phyloP scores from a whole-genome alignment of 2,113 vertebrate species.

The Rafetus swinhoei region DNA sequence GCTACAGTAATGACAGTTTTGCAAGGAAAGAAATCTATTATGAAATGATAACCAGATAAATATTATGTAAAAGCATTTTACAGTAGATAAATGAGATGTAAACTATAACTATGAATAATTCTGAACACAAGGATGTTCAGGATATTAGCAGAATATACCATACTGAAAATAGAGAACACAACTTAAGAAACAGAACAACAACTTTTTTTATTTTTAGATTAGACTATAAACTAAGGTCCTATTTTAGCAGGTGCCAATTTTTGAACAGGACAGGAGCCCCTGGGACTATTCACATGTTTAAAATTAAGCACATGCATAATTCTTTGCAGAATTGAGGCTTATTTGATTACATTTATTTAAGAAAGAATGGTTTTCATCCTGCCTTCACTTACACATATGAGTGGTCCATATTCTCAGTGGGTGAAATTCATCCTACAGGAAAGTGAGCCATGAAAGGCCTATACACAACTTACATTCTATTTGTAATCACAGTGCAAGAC shows the following conservation, averaged over 20 bases:
- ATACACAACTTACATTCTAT: not conserved
- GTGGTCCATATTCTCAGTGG: not conserved
- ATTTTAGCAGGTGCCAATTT: not conserved
- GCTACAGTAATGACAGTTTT: not conserved
- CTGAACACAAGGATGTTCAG: not conserved
- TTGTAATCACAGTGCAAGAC: not conserved
- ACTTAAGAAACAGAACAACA: not conserved
- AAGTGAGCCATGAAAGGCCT: not conserved
- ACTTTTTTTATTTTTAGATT: not conserved
- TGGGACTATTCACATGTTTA: not conserved
- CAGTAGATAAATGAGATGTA: conserved; percentile 16
- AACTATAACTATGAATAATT: conserved; percentile 5
- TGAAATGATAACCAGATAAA: conserved; percentile 10
- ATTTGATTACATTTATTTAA: not conserved
- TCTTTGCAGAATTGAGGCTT: not conserved
- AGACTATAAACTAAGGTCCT: not conserved
- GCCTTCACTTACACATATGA: not conserved
- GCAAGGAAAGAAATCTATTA: conserved; percentile 6
- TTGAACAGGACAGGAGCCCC: not conserved
- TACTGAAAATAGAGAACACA: not conserved
- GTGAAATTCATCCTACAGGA: not conserved
- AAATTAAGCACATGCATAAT: not conserved
- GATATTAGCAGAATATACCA: not conserved
- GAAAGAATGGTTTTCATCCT: not conserved
- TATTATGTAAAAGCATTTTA: not conserved